These are phyloP conservation scores for Scytalopus superciliaris DNA, from an alignment of 2,113 vertebrate species.

Conservation along the genomic window DNA sequence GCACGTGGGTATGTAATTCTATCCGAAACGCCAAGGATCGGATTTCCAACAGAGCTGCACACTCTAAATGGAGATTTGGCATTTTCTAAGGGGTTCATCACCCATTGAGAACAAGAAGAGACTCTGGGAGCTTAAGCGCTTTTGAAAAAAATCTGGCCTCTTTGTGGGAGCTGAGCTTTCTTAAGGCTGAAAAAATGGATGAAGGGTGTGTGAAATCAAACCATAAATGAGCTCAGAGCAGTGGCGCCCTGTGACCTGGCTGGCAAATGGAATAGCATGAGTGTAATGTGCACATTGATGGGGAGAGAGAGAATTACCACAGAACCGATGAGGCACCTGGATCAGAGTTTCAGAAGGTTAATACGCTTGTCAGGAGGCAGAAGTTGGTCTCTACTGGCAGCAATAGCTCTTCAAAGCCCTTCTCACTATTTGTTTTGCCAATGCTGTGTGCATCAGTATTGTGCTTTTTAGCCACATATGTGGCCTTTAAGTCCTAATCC, in stretches of 20 bases:
- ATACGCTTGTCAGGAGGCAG: not conserved
- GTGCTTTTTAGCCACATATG: not conserved
- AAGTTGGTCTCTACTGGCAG: not conserved
- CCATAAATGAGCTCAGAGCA: not conserved
- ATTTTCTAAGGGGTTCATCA: conserved; percentile 11
- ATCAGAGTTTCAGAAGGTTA: conserved; percentile 14
- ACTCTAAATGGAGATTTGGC: not conserved
- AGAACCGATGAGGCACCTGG: not conserved
- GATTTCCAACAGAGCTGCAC: not conserved
- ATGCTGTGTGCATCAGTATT: not conserved
- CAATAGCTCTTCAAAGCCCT: not conserved
- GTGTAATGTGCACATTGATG: fast-evolving
- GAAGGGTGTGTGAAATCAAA: conserved; percentile 18
- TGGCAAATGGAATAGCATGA: not conserved
- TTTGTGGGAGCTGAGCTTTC: not conserved
- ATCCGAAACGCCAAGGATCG: not conserved
- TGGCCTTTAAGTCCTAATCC: not conserved
- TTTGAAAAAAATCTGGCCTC: not conserved
- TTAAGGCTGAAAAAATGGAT: not conserved
- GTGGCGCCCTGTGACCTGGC: not conserved
- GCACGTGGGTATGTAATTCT: not conserved
- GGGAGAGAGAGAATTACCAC: not conserved
- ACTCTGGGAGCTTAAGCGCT: not conserved
- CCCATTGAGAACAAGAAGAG: not conserved
- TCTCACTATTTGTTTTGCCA: conserved; percentile 17